Conservation (phyloP, 1,140 invertebrate species). For the Atopsyche davidsoni region DNA sequence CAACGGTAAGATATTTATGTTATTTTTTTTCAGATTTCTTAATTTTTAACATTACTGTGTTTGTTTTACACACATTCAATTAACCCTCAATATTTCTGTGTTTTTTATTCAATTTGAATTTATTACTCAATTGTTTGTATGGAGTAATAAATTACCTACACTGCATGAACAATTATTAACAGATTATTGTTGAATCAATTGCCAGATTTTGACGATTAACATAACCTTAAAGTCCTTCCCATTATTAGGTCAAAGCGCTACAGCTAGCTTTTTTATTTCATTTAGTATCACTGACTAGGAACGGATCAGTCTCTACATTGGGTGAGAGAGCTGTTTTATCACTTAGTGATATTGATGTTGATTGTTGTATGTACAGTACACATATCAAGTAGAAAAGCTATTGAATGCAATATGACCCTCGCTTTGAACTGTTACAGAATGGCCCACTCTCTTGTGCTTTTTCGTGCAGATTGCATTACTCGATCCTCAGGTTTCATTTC, state of each 20-base stretch:
- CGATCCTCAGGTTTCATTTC: constrained; percentile 1
- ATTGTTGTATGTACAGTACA: constrained; percentile 26
- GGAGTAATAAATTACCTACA: no score
- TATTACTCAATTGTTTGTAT: no score
- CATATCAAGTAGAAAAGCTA: constrained; percentile 17
- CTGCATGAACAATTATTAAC: no score
- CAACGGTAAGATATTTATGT: constrained; percentile 69
- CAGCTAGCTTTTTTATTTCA: constrained; percentile 37
- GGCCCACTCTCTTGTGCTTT: constrained; percentile 11
- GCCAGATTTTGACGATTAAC: no score
- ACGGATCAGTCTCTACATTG: constrained; percentile 64
- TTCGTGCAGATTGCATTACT: background rate
- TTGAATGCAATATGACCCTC: constrained; percentile 14
- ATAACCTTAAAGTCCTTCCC: background rate
- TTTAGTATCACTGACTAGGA: constrained; percentile 68
- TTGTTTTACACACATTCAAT: background rate
- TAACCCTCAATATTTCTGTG: constrained; percentile 2
- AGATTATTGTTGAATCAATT: no score
- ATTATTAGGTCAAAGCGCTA: constrained; percentile 3
- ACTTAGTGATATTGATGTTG: constrained; percentile 21
- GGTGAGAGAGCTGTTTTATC: constrained; percentile 56
- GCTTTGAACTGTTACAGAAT: background rate
- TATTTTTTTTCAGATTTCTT: constrained; percentile 10
- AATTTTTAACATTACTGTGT: background rate
- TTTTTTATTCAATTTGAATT: no score